Conservation (phyloP, 2,888 invertebrate species). For the Lasioglossum figueresi region DNA sequence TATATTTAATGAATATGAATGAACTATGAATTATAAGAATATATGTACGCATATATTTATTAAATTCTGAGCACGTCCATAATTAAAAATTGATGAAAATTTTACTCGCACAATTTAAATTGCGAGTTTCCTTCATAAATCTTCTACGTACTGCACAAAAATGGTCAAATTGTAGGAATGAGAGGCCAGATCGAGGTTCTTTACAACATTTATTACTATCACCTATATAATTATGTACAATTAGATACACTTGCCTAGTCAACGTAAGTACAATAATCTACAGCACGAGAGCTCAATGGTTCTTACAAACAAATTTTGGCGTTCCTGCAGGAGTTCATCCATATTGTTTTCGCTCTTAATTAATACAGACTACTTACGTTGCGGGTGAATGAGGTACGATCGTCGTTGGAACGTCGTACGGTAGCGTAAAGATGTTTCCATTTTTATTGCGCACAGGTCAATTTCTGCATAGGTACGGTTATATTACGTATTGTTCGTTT, state of each 20-base stretch:
- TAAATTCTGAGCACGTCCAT: too few species aligned
- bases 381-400: conserved; percentile 16
- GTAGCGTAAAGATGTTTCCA: conserved; percentile 46
- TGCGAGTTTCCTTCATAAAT: neutral
- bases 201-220: conserved; percentile 77
- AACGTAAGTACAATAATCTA: conserved; percentile 67
- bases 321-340: conserved; percentile 24
- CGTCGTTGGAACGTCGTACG: conserved; percentile 22
- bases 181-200: conserved; percentile 34
- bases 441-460: conserved; percentile 44
- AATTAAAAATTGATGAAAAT: neutral
- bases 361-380: conserved; percentile 17
- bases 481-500: conserved; percentile 26
- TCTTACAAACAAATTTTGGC: conserved; percentile 31
- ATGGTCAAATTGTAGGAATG: neutral
- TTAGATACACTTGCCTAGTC: conserved; percentile 67
- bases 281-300: conserved; percentile 38
- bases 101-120: neutral
- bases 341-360: conserved; percentile 28
- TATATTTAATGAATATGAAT: too few species aligned
- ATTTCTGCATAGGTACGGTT: conserved; percentile 48
- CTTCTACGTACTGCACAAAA: neutral
- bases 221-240: conserved; percentile 72
- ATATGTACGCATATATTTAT: too few species aligned
- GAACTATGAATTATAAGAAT: too few species aligned